phyloP scores from a whole-genome alignment of 2,888 invertebrate species.

The Opisthograptis luteolata region DNA sequence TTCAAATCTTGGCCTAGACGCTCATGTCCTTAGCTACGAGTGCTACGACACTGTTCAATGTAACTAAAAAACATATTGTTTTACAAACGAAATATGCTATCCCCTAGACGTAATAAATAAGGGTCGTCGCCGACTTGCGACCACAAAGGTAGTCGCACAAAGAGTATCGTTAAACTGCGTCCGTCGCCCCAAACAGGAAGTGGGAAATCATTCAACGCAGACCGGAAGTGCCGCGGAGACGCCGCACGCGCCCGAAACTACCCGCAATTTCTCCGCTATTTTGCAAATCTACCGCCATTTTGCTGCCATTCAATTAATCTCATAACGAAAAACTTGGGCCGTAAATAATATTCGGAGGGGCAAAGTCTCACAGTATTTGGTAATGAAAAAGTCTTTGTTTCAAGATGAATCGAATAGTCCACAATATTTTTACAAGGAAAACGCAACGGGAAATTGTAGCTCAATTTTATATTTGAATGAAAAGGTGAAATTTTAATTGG shows the following conservation, averaged over 20 bases:
- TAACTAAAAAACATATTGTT: conserved; percentile 7
- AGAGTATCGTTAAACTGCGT: conserved; percentile 62
- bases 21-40: too few species aligned
- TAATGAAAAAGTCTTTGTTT: conserved; percentile 63
- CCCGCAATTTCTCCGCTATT: conserved; percentile 45
- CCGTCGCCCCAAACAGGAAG: conserved; percentile 63
- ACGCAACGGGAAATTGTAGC: not conserved
- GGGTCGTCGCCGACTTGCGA: conserved; percentile 42
- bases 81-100: conserved; percentile 12
- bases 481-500: conserved; percentile 2
- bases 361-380: conserved; percentile 41
- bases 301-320: conserved; percentile 68
- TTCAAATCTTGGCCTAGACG: too few species aligned
- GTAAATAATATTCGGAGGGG: conserved; percentile 68
- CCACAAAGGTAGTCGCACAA: conserved; percentile 50
- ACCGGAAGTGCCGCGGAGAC: conserved; percentile 67
- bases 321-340: conserved; percentile 55
- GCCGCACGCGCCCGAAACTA: conserved; percentile 59
- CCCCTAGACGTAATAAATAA: conserved; percentile 60
- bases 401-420: conserved; percentile 52
- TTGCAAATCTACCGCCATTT: conserved; percentile 35
- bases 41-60: too few species aligned
- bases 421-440: conserved; percentile 30
- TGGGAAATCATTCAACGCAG: conserved; percentile 71
- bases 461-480: not conserved